These are phyloP conservation scores for Iguana delicatissima DNA, from an alignment of 2,797 vertebrate genomes.

Conservation along the genomic window DNA sequence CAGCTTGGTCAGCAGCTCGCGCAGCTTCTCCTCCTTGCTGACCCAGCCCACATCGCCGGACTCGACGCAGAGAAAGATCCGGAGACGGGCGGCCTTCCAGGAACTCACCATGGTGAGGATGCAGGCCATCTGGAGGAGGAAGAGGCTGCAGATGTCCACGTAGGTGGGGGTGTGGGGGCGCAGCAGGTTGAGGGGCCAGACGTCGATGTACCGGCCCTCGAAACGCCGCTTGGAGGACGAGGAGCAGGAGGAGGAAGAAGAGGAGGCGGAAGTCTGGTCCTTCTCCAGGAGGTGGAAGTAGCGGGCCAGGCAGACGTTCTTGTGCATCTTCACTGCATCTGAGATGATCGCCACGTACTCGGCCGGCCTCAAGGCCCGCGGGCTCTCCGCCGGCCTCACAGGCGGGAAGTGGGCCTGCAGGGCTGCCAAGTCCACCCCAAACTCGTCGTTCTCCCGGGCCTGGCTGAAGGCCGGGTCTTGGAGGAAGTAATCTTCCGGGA, in stretches of 20 bases:
- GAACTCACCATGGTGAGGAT: constrained; percentile 92
- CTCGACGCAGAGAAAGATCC: constrained; percentile 91
- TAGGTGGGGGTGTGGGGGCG: constrained; percentile 81
- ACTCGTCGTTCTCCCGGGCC: constrained; percentile 78
- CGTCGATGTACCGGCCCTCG: constrained; percentile 85
- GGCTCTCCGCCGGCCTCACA: constrained; percentile 84
- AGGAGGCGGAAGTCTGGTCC: constrained; percentile 67
- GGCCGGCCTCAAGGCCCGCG: constrained; percentile 82
- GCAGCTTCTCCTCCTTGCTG: constrained; percentile 86
- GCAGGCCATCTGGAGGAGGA: constrained; percentile 94
- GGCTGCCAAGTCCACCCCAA: constrained; percentile 86
- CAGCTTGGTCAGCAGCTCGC: constrained; percentile 87
- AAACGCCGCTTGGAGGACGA: constrained; percentile 71
- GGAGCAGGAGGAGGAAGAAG: not conserved
- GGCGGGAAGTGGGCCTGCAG: constrained; percentile 91
- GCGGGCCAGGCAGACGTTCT: constrained; percentile 91
- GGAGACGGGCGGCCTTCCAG: constrained; percentile 88
- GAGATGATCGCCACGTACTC: constrained; percentile 91
- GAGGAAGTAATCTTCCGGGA: constrained; percentile 91
- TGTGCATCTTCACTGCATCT: constrained; percentile 93
- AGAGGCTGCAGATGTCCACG: constrained; percentile 91
- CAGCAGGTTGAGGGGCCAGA: constrained; percentile 92
- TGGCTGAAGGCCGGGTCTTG: constrained; percentile 86
- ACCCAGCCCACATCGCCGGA: constrained; percentile 88
- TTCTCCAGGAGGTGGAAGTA: constrained; percentile 87